Conservation (phyloP, 2,797 vertebrate species). For the Phataginus tetradactyla region DNA sequence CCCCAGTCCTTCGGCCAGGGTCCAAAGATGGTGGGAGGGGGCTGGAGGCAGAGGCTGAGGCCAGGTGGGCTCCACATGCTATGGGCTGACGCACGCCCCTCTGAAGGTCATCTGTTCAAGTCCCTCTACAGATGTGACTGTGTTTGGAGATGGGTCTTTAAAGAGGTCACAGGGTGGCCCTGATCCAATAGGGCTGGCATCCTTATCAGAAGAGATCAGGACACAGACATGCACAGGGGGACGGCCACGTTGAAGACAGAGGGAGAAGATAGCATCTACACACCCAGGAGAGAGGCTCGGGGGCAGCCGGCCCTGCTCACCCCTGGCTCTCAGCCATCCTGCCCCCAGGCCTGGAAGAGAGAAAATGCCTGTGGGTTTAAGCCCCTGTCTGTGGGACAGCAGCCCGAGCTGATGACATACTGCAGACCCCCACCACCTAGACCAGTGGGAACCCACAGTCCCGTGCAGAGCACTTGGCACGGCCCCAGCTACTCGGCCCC, state of each 20-base stretch:
- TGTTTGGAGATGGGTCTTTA: neutral
- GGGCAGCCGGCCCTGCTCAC: neutral
- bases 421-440: neutral
- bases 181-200: rapidly evolving
- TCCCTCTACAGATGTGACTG: neutral
- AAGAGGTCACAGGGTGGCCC: rapidly evolving
- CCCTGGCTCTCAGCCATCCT: rapidly evolving
- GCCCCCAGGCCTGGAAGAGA: neutral
- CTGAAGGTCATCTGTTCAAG: rapidly evolving
- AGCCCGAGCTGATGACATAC: neutral
- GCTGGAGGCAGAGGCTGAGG: neutral
- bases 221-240: neutral
- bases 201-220: neutral
- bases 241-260: rapidly evolving
- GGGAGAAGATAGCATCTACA: neutral
- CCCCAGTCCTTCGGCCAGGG: neutral
- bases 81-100: neutral
- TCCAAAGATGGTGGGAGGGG: rapidly evolving
- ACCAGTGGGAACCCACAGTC: neutral
- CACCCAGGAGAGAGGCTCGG: neutral
- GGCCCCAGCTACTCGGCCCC: rapidly evolving
- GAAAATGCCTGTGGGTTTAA: rapidly evolving
- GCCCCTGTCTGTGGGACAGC: rapidly evolving
- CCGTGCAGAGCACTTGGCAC: rapidly evolving
- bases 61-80: neutral